These are phyloP conservation scores for Neodontobutis hainanensis DNA, from an alignment of 2,113 vertebrate genomes.

Conservation along the genomic window DNA sequence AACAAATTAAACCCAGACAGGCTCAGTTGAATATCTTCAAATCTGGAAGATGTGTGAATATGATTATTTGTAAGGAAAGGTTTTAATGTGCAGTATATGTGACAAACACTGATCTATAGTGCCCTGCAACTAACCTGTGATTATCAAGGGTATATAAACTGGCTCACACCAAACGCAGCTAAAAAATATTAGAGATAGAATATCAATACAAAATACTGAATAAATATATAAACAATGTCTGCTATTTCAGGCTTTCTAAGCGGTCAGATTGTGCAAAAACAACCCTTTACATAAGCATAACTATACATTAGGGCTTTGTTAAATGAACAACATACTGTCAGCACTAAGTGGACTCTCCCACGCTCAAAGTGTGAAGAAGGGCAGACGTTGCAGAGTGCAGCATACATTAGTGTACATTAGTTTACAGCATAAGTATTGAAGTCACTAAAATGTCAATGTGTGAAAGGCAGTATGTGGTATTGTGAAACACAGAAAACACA, in stretches of 20 bases:
- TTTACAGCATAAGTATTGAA: neutral
- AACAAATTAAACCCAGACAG: too few relatives aligned
- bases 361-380: neutral
- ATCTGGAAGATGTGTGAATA: too few relatives aligned
- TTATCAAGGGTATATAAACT: neutral
- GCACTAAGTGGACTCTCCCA: constrained; percentile 11
- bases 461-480: neutral
- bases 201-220: too few relatives aligned
- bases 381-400: constrained; percentile 5
- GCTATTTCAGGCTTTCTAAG: neutral
- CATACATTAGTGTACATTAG: neutral
- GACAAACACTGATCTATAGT: too few relatives aligned
- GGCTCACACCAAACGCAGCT: neutral
- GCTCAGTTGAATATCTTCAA: too few relatives aligned
- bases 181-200: too few relatives aligned
- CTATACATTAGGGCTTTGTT: constrained; percentile 10
- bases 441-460: neutral
- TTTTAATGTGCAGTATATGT: too few relatives aligned
- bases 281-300: constrained; percentile 1
- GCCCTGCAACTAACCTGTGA: too few relatives aligned
- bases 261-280: neutral
- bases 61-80: too few relatives aligned
- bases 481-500: constrained; percentile 2
- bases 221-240: neutral
- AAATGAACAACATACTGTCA: neutral